phyloP scores from a whole-genome alignment of 2,113 vertebrate species.

The Camelus dromedarius region DNA sequence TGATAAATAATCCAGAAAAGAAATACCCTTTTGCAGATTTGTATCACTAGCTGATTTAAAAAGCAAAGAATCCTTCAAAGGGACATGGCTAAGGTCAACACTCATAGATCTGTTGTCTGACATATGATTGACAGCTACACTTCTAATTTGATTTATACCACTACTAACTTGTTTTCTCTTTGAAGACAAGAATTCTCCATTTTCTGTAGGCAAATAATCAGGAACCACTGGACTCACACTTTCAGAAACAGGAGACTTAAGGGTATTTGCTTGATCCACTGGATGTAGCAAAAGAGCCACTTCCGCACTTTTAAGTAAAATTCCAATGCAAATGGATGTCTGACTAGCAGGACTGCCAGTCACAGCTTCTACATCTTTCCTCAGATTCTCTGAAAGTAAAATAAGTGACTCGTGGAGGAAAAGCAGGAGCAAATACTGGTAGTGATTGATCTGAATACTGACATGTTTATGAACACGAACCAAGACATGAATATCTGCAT shows the following conservation, averaged over 20 bases:
- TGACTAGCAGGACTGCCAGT: constrained; percentile 88
- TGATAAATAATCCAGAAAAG: constrained; percentile 85
- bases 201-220: constrained; percentile 91
- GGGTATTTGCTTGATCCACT: constrained; percentile 83
- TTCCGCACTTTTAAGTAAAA: constrained; percentile 95
- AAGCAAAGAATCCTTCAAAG: constrained; percentile 91
- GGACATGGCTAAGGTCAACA: constrained; percentile 85
- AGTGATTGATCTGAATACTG: constrained; percentile 96
- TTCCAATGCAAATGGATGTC: constrained; percentile 91
- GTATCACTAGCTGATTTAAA: constrained; percentile 87
- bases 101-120: constrained; percentile 84
- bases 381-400: constrained; percentile 93
- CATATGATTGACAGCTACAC: constrained; percentile 77
- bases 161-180: constrained; percentile 80
- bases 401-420: constrained; percentile 95
- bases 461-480: constrained; percentile 94
- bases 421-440: constrained; percentile 95
- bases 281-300: constrained; percentile 95
- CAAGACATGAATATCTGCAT: constrained; percentile 93
- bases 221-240: constrained; percentile 87
- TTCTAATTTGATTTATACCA: constrained; percentile 69
- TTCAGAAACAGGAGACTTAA: constrained; percentile 85
- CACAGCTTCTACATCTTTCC: constrained; percentile 94
- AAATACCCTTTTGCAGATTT: constrained; percentile 87
- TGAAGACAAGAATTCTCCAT: constrained; percentile 87